Conservation (phyloP, 2,797 vertebrate genomes). For the Sus cebifrons region DNA sequence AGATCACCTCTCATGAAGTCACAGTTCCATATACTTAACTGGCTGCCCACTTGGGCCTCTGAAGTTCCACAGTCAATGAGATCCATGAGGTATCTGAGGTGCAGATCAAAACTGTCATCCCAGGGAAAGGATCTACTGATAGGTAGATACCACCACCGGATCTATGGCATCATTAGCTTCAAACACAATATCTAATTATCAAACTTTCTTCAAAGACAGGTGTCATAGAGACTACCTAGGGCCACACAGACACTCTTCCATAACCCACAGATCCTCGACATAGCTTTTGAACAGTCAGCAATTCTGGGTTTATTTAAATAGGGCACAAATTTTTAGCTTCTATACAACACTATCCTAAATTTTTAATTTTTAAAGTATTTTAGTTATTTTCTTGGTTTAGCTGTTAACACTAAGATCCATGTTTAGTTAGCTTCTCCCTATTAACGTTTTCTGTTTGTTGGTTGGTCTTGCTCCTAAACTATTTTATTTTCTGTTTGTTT, state of each 20-base stretch:
- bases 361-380: background rate
- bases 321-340: conserved; percentile 13
- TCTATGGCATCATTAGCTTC: conserved; percentile 95
- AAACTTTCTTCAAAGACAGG: background rate
- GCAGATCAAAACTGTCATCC: conserved; percentile 96
- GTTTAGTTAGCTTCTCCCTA: background rate
- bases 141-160: conserved; percentile 95
- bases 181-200: conserved; percentile 94
- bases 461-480: background rate
- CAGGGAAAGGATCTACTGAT: conserved; percentile 94
- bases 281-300: background rate
- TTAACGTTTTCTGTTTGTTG: background rate
- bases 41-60: conserved; percentile 96
- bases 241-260: background rate
- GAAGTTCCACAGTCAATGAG: conserved; percentile 95
- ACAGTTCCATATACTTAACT: conserved; percentile 96
- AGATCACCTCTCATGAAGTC: conserved; percentile 96
- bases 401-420: background rate
- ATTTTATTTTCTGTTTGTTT: conserved; percentile 33
- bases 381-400: background rate
- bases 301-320: background rate
- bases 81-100: conserved; percentile 96
- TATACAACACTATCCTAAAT: background rate
- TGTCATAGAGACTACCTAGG: background rate
- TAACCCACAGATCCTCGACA: conserved; percentile 58